Base-by-base conservation (phyloP, 2,113 vertebrate species). In the Larimichthys polyactis region DNA sequence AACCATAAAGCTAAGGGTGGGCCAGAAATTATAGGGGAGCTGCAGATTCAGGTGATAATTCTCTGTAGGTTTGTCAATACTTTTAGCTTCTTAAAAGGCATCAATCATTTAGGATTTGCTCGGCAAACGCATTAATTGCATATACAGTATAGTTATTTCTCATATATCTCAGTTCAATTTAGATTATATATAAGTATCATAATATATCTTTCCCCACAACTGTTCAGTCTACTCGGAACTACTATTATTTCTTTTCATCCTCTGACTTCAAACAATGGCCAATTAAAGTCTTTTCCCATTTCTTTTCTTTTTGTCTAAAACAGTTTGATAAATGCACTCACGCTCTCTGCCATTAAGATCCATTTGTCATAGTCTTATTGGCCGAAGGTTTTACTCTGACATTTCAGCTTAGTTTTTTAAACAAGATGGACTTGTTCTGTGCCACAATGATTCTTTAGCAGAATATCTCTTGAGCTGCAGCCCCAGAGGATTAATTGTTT, bases 361-460 rank as follows among this genome's bases (percentile, higher is more conserved):
- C n/a, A 75, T 81, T 90, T 79, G 46, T 69, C 36, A 71, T 63
- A 52, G 63, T 51, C n/a, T 67, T 36, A 51, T 43, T 79, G 78
- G 64, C 76, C 58, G 6, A 73, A 22, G 63, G 44, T 59, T 15
- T 85, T 44, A 64, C 58, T 32, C 73, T 65, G 55, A 79, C 57
- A 60, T 74, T 76, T 82, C 6, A 64, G 4, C 55, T 67, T 68
- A 36, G 27, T 48, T 57, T 75, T 49, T 58, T 57, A n/a, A 79
- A 57, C 59, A 79, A 36, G 55, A 75, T 77, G 29, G 44, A n/a
- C 54, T 83, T 71, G 48, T 43, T 79, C 58, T 71, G 22, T 46
- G 57, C 40, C 55, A 63, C 52, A 55, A 44, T 66, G n/a, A 19
- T 66, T 79, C 63, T 63, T 62, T 15, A 75, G 66, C 36, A 75